These are phyloP conservation scores for Festucalex cinctus DNA, from an alignment of 2,113 vertebrate genomes.

Conservation along the genomic window DNA sequence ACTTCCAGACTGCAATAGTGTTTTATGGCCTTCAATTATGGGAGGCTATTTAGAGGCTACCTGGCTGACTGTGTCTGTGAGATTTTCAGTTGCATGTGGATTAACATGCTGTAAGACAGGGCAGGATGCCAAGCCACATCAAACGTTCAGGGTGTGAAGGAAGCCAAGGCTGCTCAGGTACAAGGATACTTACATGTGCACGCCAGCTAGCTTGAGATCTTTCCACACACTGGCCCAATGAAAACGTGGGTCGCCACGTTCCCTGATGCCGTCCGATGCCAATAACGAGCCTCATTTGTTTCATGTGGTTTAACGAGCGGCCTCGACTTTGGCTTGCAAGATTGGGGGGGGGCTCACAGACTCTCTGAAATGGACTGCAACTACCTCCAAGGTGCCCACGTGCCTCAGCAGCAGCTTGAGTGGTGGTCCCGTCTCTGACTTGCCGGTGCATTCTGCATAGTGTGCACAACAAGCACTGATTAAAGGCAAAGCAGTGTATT, in stretches of 20 bases:
- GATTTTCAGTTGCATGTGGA: slow-evolving; percentile 65
- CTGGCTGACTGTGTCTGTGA: slow-evolving; percentile 62
- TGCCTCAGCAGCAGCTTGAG: slow-evolving; percentile 30
- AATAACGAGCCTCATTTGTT: slow-evolving; percentile 66
- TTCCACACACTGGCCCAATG: background rate
- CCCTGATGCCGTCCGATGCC: slow-evolving; percentile 38
- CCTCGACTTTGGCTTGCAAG: slow-evolving; percentile 55
- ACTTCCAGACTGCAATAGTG: slow-evolving; percentile 65
- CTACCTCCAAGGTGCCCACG: slow-evolving; percentile 40
- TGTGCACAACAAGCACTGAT: slow-evolving; percentile 67
- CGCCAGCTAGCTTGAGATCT: background rate
- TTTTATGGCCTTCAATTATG: slow-evolving; percentile 76
- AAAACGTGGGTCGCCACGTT: slow-evolving; percentile 19
- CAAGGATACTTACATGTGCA: slow-evolving; percentile 18
- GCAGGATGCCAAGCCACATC: slow-evolving; percentile 59
- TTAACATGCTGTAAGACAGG: slow-evolving; percentile 36
- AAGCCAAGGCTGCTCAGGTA: slow-evolving; percentile 43
- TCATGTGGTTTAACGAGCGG: slow-evolving; percentile 74
- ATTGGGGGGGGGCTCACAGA: slow-evolving; percentile 51
- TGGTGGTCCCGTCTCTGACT: slow-evolving; percentile 28
- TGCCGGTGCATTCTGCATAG: slow-evolving; percentile 53
- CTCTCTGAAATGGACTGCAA: background rate
- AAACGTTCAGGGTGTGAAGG: slow-evolving; percentile 48
- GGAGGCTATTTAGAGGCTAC: slow-evolving; percentile 68
- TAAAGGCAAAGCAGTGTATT: slow-evolving; percentile 68